Evolutionary conservation across 53 echinoderm and acorn worm species (phyloP), one percentile per base, ranked within the genome.

Genomic region (Zoroaster sp.): DNA sequence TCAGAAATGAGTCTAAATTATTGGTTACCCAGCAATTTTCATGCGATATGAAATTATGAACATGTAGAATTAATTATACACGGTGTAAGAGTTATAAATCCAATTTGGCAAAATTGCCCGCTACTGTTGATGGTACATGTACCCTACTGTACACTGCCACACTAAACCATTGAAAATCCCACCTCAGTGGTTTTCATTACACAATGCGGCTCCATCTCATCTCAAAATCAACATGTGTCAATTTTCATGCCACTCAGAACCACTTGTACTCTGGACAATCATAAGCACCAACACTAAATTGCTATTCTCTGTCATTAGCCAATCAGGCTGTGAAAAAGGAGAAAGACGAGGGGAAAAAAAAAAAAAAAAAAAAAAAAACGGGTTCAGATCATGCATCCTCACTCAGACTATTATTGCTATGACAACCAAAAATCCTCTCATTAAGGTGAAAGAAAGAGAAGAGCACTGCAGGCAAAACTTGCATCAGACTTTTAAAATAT

Each of bases 201-300:
- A n/a, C n/a, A n/a, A n/a, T n/a, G 25, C 21, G 7, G 11, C 25
- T 59, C 63, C 25, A 59, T 28, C 2, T 59, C 63, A 25, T 25
- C 28, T 59, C 28, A 28, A 59, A 59, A 59, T 59, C 63, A 59
- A 59, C 63, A 59, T 55, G 55, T 55, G 55, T 20, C 55, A 55
- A n/a, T 59, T 21, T 59, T 59, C 63, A 59, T 28, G 21, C 63
- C 28, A 59, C 63, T 59, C 63, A 10, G 11, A 55, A 63, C 79
- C 63, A 79, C 79, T 79, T 79, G 79, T 79, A 79, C 79, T 59
- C 35, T 79, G 79, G 23, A 63, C 79, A 33, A 79, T 20, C 38
- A 37, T 20, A 79, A 79, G 63, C 11, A 35, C 52, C 40, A 35
- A 21, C 4, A 2, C 18, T 18, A n/a, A n/a, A n/a, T n/a, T 63